Percentiles rank a stretch among this genome's conserved stretches.
These are phyloP conservation scores for Psylliodes chrysocephalus DNA, from an alignment of 2,888 invertebrate genomes.

Conservation along the genomic window DNA sequence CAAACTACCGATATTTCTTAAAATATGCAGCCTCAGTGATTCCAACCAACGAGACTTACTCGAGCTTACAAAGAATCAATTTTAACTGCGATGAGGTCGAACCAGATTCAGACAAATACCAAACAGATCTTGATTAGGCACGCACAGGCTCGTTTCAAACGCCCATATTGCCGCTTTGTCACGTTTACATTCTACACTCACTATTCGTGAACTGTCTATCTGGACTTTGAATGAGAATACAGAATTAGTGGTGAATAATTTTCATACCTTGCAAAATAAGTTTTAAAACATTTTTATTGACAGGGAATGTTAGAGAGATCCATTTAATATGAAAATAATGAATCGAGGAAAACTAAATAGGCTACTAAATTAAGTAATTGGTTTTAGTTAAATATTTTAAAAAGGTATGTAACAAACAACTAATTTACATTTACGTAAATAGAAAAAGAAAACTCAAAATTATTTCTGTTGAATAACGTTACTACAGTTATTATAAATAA, in stretches of 20 bases:
- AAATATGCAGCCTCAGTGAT: background rate
- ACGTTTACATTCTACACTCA: constrained; percentile 19
- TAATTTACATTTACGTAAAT: too few species aligned
- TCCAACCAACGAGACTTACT: constrained; percentile 17
- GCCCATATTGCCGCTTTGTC: constrained; percentile 19
- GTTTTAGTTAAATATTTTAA: too few species aligned
- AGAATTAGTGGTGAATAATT: background rate
- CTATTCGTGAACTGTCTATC: constrained; percentile 9
- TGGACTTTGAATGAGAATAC: constrained; percentile 1
- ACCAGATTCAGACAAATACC: constrained; percentile 27
- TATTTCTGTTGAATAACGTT: too few species aligned
- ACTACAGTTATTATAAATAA: too few species aligned
- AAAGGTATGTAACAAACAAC: too few species aligned
- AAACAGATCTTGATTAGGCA: constrained; percentile 36
- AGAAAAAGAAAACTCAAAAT: too few species aligned
- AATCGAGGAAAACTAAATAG: too few species aligned
- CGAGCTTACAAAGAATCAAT: constrained; percentile 33
- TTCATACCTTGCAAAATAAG: too few species aligned
- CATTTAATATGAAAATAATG: too few species aligned
- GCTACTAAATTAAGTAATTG: too few species aligned
- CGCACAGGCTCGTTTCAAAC: constrained; percentile 18
- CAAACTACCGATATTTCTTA: background rate
- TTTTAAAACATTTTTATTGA: too few species aligned
- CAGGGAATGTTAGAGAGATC: too few species aligned
- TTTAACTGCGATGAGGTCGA: constrained; percentile 23